Base-by-base conservation (phyloP, 2,797 vertebrate genomes). In the Monodelphis domestica region DNA sequence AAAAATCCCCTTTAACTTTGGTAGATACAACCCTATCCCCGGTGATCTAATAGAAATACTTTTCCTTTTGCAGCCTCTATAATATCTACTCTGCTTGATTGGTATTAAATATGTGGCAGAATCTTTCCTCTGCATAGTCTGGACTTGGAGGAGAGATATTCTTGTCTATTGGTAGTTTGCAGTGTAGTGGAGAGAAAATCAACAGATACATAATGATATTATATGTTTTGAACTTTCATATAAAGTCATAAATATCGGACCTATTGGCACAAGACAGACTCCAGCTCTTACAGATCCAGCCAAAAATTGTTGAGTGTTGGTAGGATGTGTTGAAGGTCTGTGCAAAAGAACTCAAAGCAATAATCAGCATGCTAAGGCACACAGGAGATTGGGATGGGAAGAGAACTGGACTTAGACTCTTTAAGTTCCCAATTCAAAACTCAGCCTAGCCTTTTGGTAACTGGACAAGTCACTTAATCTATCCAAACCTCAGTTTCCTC, bases 1-100 rank as follows among this genome's bases (percentile, higher is more conserved):
- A 92, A 92, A 59, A 90, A 89, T 90, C 93, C 84, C 88, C 21
- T 88, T 95, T 93, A 53, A 53, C 53, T 91, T 91, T 90, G 30
- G 29, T 93, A 70, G 90, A 88, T 92, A 50, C 50, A 94, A 9
- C 87, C 38, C 70, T 89, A 10, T 29, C 57, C 45, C 50, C 90
- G 70, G 90, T 91, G 38, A 88, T 95, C 88, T 30, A 26, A 0
- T 28, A 90, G 56, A 84, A 90, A 55, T 53, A 87, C 33, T 4
- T 53, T 53, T 12, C 9, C 38, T 91, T 90, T 88, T 38, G 57
- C 53, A 38, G 11, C 21, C 50, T 93, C 17, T 91, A 38, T 88
- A 88, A 15, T 52, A 2, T 30, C 28, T 56, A n/a, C 29, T 38
- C 88, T 87, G 12, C 88, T 91, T 90, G 54, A 87, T 59, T 54